Evolutionary conservation across 2,113 vertebrate species (phyloP), one percentile per base, ranked within the genome.

Genomic region (Malurus melanocephalus): DNA sequence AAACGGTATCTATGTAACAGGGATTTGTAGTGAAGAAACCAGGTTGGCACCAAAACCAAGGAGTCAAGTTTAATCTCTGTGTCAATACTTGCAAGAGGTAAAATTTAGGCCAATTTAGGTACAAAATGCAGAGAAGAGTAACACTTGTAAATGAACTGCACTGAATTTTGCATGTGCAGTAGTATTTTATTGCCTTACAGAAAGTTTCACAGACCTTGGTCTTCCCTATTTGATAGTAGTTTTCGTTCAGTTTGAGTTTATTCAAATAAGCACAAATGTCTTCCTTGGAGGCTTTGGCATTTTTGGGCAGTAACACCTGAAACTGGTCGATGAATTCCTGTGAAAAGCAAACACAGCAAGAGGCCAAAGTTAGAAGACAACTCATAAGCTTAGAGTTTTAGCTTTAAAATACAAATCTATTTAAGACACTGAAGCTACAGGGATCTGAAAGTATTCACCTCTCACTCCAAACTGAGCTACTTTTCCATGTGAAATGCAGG

Each of bases 261-360:
- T 96, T 96, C 56, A 99, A 93, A 74, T 99, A 96, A 48, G 93
- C 87, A 9, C 97, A 94, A 81, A 99, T 98, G 56, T 97, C 97
- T 61, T 98, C 97, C 85, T 98, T 98, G 43, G 97, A 97, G 33
- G 98, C 95, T 27, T 93, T 93, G 27, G 97, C 90, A 10, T 98
- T 97, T 96, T 97, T 99, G 60, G 98, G 98, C 80, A 99, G 96
- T 88, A 99, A 94, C 56, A 99, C 99, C 85, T 98, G 98, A 95
- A 99, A 99, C 65, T 99, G 99, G 81, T 98, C 98, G 2, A 98
- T 94, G 90, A 99, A 99, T 73, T 99, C 99, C 99, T 99, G 90
- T 23, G 52, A 52, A 80, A 82, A 60, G 40, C n/a, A 82, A 33
- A 93, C 38, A 56, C 26, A 88, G 17, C 14, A 89, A 73, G 62